Evolutionary conservation across 2,888 invertebrate species (phyloP).

Genomic region (Apamea sordens): DNA sequence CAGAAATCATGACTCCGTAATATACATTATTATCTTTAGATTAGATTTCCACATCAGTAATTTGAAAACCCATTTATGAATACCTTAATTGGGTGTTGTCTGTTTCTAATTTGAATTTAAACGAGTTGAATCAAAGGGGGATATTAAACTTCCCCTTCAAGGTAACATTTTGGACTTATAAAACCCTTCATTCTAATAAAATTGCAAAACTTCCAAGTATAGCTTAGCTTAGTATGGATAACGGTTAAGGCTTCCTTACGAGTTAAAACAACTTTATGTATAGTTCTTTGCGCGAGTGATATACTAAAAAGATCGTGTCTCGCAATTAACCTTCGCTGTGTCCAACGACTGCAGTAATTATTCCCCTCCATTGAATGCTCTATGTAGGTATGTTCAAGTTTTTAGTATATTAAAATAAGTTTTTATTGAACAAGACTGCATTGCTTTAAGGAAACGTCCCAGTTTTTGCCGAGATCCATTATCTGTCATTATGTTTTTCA

Average conservation of each 20-base stretch:
- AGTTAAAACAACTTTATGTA: constrained; percentile 22
- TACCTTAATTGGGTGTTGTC: constrained; percentile 44
- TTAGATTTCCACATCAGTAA: constrained; percentile 65
- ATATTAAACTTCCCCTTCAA: constrained; percentile 6
- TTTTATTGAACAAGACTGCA: constrained; percentile 32
- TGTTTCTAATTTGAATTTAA: constrained; percentile 59
- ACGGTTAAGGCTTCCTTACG: constrained; percentile 9
- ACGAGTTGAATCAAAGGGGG: constrained; percentile 24
- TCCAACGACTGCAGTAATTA: constrained; percentile 58
- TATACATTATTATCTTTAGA: constrained; percentile 68
- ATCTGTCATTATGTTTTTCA: constrained; percentile 48
- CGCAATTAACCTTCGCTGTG: constrained; percentile 62
- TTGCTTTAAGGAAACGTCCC: constrained; percentile 35
- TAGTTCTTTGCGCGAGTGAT: constrained; percentile 32
- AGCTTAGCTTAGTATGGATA: constrained; percentile 3
- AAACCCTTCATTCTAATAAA: constrained; percentile 1
- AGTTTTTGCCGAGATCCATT: constrained; percentile 44
- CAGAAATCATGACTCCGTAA: constrained; percentile 66
- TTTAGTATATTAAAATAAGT: constrained; percentile 40
- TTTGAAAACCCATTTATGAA: constrained; percentile 63
- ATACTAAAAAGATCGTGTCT: constrained; percentile 57
- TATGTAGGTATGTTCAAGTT: constrained; percentile 28
- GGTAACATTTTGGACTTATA: background rate
- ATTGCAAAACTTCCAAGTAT: background rate
- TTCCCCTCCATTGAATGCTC: constrained; percentile 45